phyloP scores from a whole-genome alignment of 2,888 invertebrate species.

The Ichneumoninae sp. region DNA sequence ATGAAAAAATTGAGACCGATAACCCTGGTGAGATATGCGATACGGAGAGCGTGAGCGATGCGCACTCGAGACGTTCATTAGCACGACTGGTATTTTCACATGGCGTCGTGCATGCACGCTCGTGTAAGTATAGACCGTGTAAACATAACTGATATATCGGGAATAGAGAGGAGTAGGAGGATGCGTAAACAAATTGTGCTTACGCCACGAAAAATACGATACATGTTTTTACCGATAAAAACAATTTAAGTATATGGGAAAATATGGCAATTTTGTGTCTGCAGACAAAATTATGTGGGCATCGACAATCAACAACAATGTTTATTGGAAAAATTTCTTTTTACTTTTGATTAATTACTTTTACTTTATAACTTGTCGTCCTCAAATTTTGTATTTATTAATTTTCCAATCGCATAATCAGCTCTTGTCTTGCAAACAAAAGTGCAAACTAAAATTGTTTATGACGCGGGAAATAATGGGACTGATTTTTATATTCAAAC shows the following conservation, averaged over 20 bases:
- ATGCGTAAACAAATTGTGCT: neutral
- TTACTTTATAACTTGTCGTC: no score
- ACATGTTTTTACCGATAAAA: neutral
- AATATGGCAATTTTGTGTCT: neutral
- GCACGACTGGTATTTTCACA: slow-evolving; percentile 50
- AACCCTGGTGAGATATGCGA: slow-evolving; percentile 75
- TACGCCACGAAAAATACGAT: neutral
- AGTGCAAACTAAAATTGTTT: no score
- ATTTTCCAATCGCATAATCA: no score
- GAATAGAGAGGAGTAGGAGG: slow-evolving; percentile 7
- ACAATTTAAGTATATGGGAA: neutral
- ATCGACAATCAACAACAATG: neutral
- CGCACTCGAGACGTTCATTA: slow-evolving; percentile 57
- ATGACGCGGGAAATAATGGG: no score
- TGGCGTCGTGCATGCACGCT: slow-evolving; percentile 13
- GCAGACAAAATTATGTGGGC: neutral
- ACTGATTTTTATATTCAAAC: no score
- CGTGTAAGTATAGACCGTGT: slow-evolving; percentile 42
- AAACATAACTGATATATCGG: slow-evolving; percentile 44
- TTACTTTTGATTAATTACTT: no score
- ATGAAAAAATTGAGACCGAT: slow-evolving; percentile 69
- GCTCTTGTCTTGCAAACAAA: no score
- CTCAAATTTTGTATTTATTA: no score
- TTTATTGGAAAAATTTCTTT: neutral
- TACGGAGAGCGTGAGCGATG: slow-evolving; percentile 42